Evolutionary conservation across 2,797 vertebrate species (phyloP).

Genomic region (Miichthys miiuy): DNA sequence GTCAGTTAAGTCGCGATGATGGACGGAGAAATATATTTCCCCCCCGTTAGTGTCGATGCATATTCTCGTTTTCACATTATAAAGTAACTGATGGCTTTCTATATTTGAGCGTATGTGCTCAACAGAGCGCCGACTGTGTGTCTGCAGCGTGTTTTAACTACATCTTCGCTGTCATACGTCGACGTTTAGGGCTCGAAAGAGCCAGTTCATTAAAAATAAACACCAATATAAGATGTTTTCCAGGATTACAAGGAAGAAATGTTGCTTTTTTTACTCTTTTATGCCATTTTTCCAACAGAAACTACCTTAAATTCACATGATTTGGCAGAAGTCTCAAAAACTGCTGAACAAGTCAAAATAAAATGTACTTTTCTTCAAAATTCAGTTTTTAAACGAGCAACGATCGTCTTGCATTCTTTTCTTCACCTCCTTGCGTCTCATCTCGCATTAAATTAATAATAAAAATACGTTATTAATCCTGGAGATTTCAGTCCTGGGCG

Average conservation of each 20-base stretch:
- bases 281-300: background rate
- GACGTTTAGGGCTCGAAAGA: background rate
- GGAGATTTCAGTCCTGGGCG: background rate
- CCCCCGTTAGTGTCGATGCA: background rate
- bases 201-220: background rate
- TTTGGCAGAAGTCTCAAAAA: background rate
- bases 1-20: background rate
- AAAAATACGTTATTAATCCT: background rate
- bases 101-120: background rate
- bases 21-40: background rate
- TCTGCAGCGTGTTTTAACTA: background rate
- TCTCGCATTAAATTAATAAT: background rate
- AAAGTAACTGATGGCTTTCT: background rate
- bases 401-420: no score
- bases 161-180: background rate
- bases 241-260: background rate
- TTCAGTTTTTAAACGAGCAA: background rate
- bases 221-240: background rate
- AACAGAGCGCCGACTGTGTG: background rate
- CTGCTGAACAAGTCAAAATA: no score
- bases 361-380: no score
- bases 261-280: background rate
- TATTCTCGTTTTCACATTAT: slow-evolving; percentile 10
- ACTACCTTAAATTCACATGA: background rate
- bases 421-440: background rate